Evolutionary conservation across 2,113 vertebrate species (phyloP).

Genomic region (Trematocara unimaculatum): DNA sequence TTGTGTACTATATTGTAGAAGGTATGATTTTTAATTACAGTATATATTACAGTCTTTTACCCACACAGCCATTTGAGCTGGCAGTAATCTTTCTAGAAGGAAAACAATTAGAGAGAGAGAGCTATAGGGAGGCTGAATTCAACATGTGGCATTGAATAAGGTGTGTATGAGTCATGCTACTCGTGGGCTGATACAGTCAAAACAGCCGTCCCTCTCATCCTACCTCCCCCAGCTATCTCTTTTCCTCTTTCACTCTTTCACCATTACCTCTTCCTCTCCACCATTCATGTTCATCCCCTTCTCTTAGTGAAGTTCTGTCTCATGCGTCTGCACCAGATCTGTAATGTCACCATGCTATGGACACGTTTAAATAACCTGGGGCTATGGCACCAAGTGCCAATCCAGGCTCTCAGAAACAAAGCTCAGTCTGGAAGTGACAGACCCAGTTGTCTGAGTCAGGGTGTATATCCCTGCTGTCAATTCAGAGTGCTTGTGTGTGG

Average conservation of each 20-base stretch:
- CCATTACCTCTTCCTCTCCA: not conserved
- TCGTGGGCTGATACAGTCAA: conserved; percentile 34
- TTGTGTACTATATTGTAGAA: not conserved
- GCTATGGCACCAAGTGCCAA: not conserved
- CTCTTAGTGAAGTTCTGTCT: not conserved
- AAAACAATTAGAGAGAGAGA: conserved; percentile 23
- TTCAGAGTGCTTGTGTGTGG: not conserved
- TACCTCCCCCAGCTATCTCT: not conserved
- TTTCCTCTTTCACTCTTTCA: not conserved
- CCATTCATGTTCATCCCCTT: not conserved
- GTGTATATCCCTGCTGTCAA: conserved; percentile 42
- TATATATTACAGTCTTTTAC: not conserved
- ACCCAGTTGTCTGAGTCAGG: conserved; percentile 50
- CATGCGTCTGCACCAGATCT: not conserved
- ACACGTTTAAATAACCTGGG: not conserved
- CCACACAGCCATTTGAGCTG: not conserved
- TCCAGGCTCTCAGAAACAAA: not conserved
- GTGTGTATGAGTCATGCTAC: conserved; percentile 44
- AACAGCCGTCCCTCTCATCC: conserved; percentile 19
- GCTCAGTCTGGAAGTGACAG: conserved; percentile 55
- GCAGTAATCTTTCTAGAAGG: not conserved
- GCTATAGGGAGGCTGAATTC: not conserved
- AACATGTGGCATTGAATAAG: conserved; percentile 20
- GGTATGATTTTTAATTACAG: not conserved
- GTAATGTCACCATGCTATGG: not conserved